Conservation (phyloP, 2,113 vertebrate genomes). For the Brachyhypopomus gauderio region DNA sequence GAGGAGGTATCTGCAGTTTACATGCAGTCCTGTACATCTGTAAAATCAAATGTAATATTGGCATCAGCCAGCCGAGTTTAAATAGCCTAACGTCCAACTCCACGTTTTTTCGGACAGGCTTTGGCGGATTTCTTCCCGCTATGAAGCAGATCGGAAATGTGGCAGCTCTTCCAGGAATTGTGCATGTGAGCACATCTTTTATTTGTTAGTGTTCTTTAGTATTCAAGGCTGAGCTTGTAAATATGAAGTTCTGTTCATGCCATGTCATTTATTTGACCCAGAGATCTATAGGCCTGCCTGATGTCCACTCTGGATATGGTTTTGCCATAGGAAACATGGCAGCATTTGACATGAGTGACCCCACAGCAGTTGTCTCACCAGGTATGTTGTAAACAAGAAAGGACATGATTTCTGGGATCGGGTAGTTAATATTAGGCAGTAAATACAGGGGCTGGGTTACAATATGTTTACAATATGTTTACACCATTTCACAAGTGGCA, state of each 20-base stretch:
- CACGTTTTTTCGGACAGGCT: conserved; percentile 68
- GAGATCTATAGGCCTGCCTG: conserved; percentile 94
- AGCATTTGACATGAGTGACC: conserved; percentile 92
- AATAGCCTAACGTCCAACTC: not conserved
- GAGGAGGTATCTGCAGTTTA: conserved; percentile 79
- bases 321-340: conserved; percentile 99
- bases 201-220: not conserved
- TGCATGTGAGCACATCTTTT: conserved; percentile 80
- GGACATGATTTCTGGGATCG: too few relatives aligned
- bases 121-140: conserved; percentile 94
- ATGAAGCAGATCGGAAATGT: conserved; percentile 99
- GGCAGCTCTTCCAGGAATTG: conserved; percentile 92
- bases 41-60: not conserved
- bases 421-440: not conserved
- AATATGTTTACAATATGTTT: too few relatives aligned
- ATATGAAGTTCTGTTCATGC: not conserved
- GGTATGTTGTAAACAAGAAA: conserved; percentile 66
- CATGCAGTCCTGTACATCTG: not conserved
- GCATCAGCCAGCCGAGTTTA: not conserved
- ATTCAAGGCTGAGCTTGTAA: not conserved
- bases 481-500: too few relatives aligned
- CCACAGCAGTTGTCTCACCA: conserved; percentile 91
- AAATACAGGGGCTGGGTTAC: too few relatives aligned
- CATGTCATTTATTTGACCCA: conserved; percentile 56
- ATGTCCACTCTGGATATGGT: conserved; percentile 96